Percentiles rank a stretch among this genome's conserved stretches.
Conservation (phyloP, 2,888 invertebrate species). For the Abscondita cerata region DNA sequence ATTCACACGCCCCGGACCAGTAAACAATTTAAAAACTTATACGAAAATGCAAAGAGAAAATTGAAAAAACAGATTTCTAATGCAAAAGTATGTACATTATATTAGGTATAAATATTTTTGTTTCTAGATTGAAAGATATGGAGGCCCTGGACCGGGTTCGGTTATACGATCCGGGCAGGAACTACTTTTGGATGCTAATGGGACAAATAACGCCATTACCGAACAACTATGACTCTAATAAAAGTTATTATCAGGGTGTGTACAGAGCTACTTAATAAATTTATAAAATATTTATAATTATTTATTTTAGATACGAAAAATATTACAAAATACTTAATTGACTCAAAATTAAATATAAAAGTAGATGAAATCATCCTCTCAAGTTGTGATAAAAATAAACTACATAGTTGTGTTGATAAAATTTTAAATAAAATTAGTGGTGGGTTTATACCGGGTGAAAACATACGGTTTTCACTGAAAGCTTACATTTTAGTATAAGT, state of each 20-base stretch:
- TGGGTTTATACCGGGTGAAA: not conserved
- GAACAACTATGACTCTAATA: not conserved
- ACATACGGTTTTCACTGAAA: too few species aligned
- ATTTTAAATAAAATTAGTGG: not conserved
- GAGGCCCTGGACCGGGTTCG: not conserved
- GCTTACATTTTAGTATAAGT: too few species aligned
- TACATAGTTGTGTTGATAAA: not conserved
- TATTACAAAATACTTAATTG: not conserved
- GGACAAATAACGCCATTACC: not conserved
- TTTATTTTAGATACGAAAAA: constrained; percentile 1
- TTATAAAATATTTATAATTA: not conserved
- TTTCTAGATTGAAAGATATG: constrained; percentile 1
- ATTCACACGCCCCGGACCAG: constrained; percentile 13
- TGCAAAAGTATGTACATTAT: constrained; percentile 6
- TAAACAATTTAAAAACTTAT: constrained; percentile 23
- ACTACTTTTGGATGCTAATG: not conserved
- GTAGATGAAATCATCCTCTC: not conserved
- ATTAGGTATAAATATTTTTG: not conserved
- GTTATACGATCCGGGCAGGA: not conserved
- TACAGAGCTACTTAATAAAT: not conserved
- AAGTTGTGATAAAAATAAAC: not conserved
- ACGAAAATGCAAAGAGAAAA: constrained; percentile 21
- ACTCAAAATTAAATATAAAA: not conserved
- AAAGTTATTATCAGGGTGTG: not conserved
- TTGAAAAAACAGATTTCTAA: constrained; percentile 11